Evolutionary conservation across 2,888 invertebrate species (phyloP).

Genomic region (Tetranychus truncatus): DNA sequence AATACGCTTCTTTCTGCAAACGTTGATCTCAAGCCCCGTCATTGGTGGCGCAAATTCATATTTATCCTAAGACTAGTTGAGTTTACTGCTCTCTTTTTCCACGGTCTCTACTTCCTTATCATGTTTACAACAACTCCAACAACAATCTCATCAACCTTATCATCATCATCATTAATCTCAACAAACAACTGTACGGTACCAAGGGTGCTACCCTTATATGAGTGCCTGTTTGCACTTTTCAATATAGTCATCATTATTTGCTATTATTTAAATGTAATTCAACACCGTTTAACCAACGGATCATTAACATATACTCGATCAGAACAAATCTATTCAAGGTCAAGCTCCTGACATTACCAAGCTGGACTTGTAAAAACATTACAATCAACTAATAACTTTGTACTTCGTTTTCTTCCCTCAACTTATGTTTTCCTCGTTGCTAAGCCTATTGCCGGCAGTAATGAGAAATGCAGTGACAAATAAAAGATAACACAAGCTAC

Average conservation of each 20-base stretch:
- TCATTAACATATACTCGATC: background rate
- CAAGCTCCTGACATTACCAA: background rate
- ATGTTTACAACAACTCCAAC: background rate
- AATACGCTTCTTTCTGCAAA: background rate
- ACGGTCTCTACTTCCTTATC: background rate
- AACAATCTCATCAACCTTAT: background rate
- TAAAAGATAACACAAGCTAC: too few species aligned
- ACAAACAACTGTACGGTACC: background rate
- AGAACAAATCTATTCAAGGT: background rate
- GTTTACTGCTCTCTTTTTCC: constrained; percentile 5
- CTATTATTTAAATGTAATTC: constrained; percentile 5
- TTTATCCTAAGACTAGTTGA: constrained; percentile 3
- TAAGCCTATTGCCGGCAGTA: too few species aligned
- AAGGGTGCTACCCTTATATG: background rate
- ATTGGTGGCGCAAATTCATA: constrained; percentile 7
- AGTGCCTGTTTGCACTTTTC: constrained; percentile 2
- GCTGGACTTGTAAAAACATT: background rate
- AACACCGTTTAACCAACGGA: constrained; percentile 1
- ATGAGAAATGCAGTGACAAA: too few species aligned
- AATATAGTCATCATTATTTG: constrained; percentile 8
- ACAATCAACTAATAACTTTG: background rate
- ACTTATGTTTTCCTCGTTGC: too few species aligned
- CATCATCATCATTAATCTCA: background rate
- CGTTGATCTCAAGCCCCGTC: constrained; percentile 7
- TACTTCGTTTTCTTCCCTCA: background rate